Conservation (phyloP, 2,797 vertebrate species). For the Myotis daubentonii region DNA sequence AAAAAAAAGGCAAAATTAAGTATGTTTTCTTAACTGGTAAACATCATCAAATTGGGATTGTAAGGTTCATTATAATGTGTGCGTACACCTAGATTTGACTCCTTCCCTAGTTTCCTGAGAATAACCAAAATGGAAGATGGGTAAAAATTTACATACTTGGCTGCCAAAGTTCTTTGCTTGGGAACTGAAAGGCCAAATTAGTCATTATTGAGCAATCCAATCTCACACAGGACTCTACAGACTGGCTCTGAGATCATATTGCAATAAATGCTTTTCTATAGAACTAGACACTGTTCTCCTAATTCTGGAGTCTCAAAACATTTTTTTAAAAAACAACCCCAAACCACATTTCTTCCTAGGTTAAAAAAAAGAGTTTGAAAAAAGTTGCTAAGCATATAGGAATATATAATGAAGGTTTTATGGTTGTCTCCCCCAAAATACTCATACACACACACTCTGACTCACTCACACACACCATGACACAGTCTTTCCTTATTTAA, state of each 20-base stretch:
- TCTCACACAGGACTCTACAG: background rate
- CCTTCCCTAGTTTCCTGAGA: background rate
- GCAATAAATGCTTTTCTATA: conserved; percentile 37
- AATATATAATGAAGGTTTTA: background rate
- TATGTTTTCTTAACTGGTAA: conserved; percentile 32
- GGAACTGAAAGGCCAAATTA: conserved; percentile 19
- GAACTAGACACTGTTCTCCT: background rate
- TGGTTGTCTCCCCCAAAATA: background rate
- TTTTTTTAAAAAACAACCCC: conserved; percentile 7
- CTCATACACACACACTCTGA: background rate
- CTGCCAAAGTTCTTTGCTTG: conserved; percentile 57
- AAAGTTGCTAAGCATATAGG: background rate
- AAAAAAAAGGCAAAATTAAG: background rate
- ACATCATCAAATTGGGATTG: background rate
- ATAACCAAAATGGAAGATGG: background rate
- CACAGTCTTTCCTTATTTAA: conserved; percentile 9
- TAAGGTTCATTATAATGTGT: background rate
- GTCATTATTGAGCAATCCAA: conserved; percentile 2
- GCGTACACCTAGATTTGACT: background rate
- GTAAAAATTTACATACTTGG: conserved; percentile 54
- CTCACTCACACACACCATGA: background rate
- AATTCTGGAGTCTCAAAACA: background rate
- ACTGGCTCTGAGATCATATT: background rate
- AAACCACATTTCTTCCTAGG: conserved; percentile 1
- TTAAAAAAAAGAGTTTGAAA: conserved; percentile 1